Conservation (phyloP, 2,113 vertebrate genomes). For the Mastomys coucha region DNA sequence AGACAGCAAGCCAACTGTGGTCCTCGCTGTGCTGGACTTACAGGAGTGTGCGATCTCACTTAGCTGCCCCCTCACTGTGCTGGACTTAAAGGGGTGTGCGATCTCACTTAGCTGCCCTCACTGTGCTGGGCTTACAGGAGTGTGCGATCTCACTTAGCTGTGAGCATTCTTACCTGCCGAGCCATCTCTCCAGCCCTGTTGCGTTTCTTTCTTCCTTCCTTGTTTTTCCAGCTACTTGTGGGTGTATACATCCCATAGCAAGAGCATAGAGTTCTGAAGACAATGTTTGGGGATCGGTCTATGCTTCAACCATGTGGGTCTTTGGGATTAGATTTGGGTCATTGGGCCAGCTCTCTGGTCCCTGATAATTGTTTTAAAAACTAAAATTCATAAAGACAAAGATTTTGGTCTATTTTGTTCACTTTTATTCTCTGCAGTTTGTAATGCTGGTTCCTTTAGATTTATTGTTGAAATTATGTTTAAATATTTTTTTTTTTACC, state of each 20-base stretch:
- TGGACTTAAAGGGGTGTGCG: neutral
- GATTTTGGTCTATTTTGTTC: neutral
- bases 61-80: too few relatives aligned
- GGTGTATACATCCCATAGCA: too few relatives aligned
- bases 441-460: neutral
- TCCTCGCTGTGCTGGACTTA: neutral
- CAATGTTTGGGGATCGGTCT: neutral
- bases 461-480: neutral
- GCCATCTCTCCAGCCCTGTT: neutral
- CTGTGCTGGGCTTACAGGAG: neutral
- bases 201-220: neutral
- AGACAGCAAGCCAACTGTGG: too few relatives aligned
- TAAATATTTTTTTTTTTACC: too few relatives aligned
- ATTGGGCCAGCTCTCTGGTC: neutral
- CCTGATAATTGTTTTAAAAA: neutral
- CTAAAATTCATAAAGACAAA: neutral
- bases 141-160: neutral
- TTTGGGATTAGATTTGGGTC: neutral
- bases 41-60: neutral
- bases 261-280: neutral
- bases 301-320: neutral
- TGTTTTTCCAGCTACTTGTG: neutral
- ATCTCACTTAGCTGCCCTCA: too few relatives aligned
- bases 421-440: conserved; percentile 22
- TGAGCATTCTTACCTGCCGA: neutral